These are phyloP conservation scores for Arrhopalites spinosus DNA, from an alignment of 2,888 invertebrate genomes.

Conservation along the genomic window DNA sequence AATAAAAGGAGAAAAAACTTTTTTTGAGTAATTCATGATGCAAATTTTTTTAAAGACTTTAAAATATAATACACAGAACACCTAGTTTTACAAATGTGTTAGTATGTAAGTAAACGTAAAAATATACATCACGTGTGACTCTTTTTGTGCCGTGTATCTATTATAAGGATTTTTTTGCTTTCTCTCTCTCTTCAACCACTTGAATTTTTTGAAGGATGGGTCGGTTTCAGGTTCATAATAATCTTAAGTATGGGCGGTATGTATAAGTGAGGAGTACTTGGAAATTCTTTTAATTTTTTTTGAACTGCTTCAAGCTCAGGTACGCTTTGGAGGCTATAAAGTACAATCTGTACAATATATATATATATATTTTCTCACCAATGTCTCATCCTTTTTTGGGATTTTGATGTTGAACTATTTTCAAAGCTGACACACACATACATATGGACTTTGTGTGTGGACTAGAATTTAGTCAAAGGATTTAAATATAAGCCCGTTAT, in stretches of 20 bases:
- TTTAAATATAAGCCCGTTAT: no score
- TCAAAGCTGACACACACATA: no score
- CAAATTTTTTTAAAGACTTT: no score
- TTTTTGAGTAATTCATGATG: neutral
- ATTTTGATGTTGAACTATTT: no score
- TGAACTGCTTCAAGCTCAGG: neutral
- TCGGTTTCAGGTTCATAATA: neutral
- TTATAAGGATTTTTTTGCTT: neutral
- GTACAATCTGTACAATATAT: neutral
- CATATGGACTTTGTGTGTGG: no score
- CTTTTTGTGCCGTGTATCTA: neutral
- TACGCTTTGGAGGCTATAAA: no score
- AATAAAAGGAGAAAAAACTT: no score
- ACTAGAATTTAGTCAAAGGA: no score
- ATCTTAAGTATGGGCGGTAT: constrained; percentile 1
- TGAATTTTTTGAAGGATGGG: neutral
- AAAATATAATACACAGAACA: no score
- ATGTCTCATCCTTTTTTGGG: neutral
- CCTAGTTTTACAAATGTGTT: neutral
- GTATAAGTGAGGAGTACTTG: neutral
- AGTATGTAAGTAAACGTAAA: neutral
- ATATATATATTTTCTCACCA: neutral
- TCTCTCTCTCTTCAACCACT: neutral
- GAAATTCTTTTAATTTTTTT: constrained; percentile 1
- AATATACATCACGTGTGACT: neutral